Evolutionary conservation across 92 coral and sea anemone genomes (phyloP).

Genomic region (Anthopleura xanthogrammica): DNA sequence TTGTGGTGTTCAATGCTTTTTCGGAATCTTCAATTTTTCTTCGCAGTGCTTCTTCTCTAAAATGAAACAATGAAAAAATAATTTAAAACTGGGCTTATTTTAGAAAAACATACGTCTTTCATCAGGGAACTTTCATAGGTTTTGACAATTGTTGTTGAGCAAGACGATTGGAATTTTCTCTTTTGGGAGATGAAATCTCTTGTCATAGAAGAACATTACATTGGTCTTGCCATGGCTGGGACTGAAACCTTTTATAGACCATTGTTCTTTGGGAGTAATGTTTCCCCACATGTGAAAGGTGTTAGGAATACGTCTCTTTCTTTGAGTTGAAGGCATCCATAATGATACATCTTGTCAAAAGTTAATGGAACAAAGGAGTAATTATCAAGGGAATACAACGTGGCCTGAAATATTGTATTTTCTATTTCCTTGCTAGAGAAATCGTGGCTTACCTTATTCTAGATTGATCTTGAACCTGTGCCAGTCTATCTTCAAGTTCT

Average conservation of each 20-base stretch:
- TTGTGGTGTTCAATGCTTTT: constrained; percentile 22
- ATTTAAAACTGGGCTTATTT: background rate
- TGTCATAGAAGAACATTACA: too few species aligned
- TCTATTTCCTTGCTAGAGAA: background rate
- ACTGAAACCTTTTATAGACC: too few species aligned
- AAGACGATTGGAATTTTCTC: too few species aligned
- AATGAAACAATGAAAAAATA: background rate
- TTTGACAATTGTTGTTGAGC: too few species aligned
- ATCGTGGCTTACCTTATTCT: constrained; percentile 31
- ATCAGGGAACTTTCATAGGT: too few species aligned
- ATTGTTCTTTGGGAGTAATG: too few species aligned
- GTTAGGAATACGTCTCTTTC: background rate
- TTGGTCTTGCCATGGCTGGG: too few species aligned
- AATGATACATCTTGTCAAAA: background rate
- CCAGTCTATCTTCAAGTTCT: constrained; percentile 49
- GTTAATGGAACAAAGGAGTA: too few species aligned
- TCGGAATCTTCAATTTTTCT: constrained; percentile 41
- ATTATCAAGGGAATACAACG: too few species aligned
- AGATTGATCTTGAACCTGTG: constrained; percentile 17
- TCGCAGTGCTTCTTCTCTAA: constrained; percentile 51
- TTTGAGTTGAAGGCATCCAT: background rate
- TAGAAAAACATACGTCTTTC: too few species aligned
- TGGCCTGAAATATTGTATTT: background rate
- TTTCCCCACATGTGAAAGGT: too few species aligned
- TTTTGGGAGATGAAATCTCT: too few species aligned